phyloP scores from a whole-genome alignment of 2,888 invertebrate genomes.

The Herminia tarsipennalis region DNA sequence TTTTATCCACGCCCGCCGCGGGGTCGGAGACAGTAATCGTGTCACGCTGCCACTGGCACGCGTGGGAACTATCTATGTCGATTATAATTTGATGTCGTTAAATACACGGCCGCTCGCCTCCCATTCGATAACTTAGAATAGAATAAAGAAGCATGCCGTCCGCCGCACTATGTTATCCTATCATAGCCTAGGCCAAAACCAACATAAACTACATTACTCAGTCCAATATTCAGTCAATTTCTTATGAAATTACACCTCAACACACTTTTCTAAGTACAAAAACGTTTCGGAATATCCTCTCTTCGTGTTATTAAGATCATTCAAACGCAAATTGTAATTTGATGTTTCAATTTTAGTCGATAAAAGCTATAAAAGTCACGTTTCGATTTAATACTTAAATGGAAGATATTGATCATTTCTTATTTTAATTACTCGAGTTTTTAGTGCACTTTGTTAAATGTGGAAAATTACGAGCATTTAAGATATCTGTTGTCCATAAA shows the following conservation, averaged over 20 bases:
- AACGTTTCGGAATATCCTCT: constrained; percentile 61
- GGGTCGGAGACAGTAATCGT: constrained; percentile 21
- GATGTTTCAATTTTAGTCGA: constrained; percentile 36
- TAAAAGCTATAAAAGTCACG: constrained; percentile 28
- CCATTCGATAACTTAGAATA: constrained; percentile 58
- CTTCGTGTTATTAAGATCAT: constrained; percentile 49
- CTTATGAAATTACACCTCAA: constrained; percentile 79
- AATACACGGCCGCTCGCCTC: constrained; percentile 56
- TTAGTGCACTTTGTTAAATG: constrained; percentile 54
- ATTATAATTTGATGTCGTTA: constrained; percentile 33
- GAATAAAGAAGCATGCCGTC: constrained; percentile 76
- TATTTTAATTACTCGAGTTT: constrained; percentile 55
- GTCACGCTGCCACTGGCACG: constrained; percentile 31
- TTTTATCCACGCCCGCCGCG: constrained; percentile 34
- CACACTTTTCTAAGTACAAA: constrained; percentile 78
- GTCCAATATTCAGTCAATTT: constrained; percentile 85
- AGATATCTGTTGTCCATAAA: constrained; percentile 54
- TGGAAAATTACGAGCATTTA: constrained; percentile 57
- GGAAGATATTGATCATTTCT: constrained; percentile 54
- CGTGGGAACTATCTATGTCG: constrained; percentile 28
- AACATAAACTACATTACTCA: constrained; percentile 82
- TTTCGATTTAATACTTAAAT: constrained; percentile 29
- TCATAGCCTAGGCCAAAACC: constrained; percentile 81
- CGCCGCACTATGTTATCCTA: constrained; percentile 77
- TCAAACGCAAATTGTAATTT: constrained; percentile 38